Base-by-base conservation (phyloP, 2,888 invertebrate species). In the Therioaphis trifolii region DNA sequence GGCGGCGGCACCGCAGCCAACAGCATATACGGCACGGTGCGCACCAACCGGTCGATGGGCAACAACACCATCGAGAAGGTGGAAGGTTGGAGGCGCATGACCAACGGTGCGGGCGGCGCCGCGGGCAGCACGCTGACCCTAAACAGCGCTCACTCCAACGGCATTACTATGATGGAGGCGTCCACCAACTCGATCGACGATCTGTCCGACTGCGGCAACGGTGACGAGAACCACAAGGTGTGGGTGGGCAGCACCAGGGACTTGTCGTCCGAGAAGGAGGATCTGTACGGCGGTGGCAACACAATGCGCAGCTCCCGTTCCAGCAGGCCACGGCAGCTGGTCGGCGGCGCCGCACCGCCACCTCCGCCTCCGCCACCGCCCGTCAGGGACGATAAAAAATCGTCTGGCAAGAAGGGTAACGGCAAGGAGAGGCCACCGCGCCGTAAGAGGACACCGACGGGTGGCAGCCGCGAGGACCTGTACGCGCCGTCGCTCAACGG, bases 211-310 rank as follows among this genome's bases (percentile, higher is more conserved):
- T 96, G 94, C n/a, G n/a, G n/a, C 89, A 96, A 96, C 87, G 96
- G 96, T 0, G 95, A 96, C 87, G 96, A 96, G 89, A 97, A 97
- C 88, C 96, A 97, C 89, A 97, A 97, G 89, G 94, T 97, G 61
- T 97, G 97, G 96, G 94, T 94, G 2, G 95, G 95, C 12, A 92
- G 93, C 40, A 91, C 87, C 29, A 85, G 87, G 84, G 87, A 87
- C 78, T 75, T 86, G 15, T 86, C 87, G 15, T 86, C 87, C 46
- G 86, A 92, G 46, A 94, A 95, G 88, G 92, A 94, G 84, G 90
- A 90, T 29, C 90, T 92, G 85, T 91, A 93, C 87, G 92, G 92
- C 86, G 95, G 95, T 86, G 88, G 88, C 12, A 90, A 89, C 52
- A 91, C 91, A 0, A 87, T 91, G 77, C 88, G 90, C 71, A 91